phyloP scores from a whole-genome alignment of 1,140 invertebrate genomes.

The Notospermus geniculatus region DNA sequence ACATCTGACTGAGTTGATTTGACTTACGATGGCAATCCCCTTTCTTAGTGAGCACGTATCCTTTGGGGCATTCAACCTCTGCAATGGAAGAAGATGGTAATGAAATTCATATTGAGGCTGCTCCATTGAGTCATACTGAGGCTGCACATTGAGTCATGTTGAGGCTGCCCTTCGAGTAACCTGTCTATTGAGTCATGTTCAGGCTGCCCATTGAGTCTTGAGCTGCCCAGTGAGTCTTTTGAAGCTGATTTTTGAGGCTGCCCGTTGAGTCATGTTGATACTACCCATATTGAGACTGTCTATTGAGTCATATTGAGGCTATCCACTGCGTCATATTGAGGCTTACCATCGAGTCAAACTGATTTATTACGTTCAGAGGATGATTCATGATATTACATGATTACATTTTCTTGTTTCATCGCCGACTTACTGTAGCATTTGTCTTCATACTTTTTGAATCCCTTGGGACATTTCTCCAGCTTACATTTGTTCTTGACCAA shows the following conservation, averaged over 20 bases:
- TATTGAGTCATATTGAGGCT: too few species aligned
- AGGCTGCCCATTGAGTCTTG: not conserved
- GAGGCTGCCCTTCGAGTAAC: not conserved
- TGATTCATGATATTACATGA: not conserved
- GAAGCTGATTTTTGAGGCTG: not conserved
- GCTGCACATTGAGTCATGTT: not conserved
- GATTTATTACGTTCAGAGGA: not conserved
- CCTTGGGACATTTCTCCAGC: not conserved
- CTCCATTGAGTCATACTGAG: too few species aligned
- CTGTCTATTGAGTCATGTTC: not conserved
- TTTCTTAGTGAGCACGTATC: not conserved
- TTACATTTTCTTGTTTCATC: not conserved
- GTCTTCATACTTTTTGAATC: not conserved
- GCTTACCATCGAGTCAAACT: not conserved
- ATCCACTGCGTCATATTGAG: not conserved
- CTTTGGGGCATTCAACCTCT: constrained; percentile 3
- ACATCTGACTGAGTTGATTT: not conserved
- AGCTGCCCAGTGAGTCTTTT: not conserved
- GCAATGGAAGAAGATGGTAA: not conserved
- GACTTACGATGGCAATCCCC: not conserved
- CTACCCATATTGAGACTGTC: not conserved
- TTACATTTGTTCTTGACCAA: not conserved
- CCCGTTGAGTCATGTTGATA: not conserved
- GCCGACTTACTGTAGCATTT: constrained; percentile 8
- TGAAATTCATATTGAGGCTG: too few species aligned